Conservation (phyloP, 2,797 vertebrate species). For the Melanotaenia nigrans region DNA sequence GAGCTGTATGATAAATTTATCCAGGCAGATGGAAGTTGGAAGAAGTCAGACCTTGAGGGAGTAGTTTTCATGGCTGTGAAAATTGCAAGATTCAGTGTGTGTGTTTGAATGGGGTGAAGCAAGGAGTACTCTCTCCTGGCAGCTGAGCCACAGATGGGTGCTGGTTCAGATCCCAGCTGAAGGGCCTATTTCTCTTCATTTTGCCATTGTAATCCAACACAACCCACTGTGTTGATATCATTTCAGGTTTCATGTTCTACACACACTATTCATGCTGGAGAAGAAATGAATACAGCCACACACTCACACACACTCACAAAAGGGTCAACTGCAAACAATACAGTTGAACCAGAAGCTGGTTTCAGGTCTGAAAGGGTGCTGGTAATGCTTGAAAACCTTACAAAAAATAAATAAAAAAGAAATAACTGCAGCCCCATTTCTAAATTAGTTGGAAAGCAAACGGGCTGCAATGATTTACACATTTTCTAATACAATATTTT, state of each 20-base stretch:
- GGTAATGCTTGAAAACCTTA: neutral
- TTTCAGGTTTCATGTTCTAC: conserved; percentile 61
- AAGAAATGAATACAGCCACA: conserved; percentile 30
- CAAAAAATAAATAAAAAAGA: neutral
- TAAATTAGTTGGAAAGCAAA: neutral
- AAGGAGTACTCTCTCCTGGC: conserved; percentile 53
- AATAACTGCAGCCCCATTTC: neutral
- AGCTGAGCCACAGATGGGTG: conserved; percentile 72
- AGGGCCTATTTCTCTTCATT: conserved; percentile 53
- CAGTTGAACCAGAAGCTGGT: conserved; percentile 4
- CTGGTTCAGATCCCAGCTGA: conserved; percentile 63
- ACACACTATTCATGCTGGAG: conserved; percentile 33
- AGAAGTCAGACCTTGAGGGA: conserved; percentile 60
- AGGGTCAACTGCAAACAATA: conserved; percentile 45
- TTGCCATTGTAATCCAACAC: conserved; percentile 46
- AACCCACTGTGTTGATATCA: conserved; percentile 55
- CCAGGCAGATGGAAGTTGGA: conserved; percentile 71
- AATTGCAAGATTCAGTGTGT: conserved; percentile 51
- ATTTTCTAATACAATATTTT: neutral
- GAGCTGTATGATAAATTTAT: conserved; percentile 67
- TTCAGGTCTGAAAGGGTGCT: neutral
- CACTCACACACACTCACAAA: conserved; percentile 22
- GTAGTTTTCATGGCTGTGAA: conserved; percentile 61
- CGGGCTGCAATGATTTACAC: neutral
- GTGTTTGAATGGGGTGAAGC: neutral